Percentiles rank a stretch among this genome's conserved stretches.
These are phyloP conservation scores for Thalassarche chlororhynchos DNA, from an alignment of 2,113 vertebrate species.

Conservation along the genomic window DNA sequence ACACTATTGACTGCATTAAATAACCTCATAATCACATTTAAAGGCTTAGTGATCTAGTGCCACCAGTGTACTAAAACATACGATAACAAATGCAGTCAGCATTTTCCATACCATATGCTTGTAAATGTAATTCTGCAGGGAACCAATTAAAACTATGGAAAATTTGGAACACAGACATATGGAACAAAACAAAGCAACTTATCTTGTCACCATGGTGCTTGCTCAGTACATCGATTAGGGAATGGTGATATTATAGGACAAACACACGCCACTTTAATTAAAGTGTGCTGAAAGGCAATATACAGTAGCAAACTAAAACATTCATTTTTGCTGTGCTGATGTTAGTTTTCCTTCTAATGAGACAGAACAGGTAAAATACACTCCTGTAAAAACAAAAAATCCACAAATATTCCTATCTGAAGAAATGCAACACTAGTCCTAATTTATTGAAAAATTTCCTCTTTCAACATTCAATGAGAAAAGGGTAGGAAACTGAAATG, in stretches of 20 bases:
- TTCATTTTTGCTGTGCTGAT: neutral
- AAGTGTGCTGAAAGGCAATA: conserved; percentile 57
- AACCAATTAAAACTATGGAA: conserved; percentile 92
- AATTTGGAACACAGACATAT: conserved; percentile 87
- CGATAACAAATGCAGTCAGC: conserved; percentile 84
- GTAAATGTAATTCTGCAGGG: conserved; percentile 84
- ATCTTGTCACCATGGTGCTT: conserved; percentile 82
- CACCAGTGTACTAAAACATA: conserved; percentile 70
- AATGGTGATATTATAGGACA: conserved; percentile 70
- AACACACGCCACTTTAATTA: conserved; percentile 76
- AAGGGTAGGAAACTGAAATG: neutral
- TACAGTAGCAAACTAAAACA: neutral
- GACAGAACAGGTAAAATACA: neutral
- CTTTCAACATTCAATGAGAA: neutral
- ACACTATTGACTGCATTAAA: conserved; percentile 50
- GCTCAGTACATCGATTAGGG: conserved; percentile 79
- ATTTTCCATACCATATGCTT: conserved; percentile 84
- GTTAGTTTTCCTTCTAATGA: conserved; percentile 20
- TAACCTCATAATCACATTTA: conserved; percentile 72
- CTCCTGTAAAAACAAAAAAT: neutral
- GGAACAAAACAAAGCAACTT: conserved; percentile 81
- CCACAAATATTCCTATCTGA: neutral
- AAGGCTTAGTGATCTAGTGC: conserved; percentile 65
- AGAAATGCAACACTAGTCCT: neutral
- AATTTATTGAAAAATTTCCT: neutral